These are phyloP conservation scores for Bufo gargarizans DNA, from an alignment of 2,113 vertebrate genomes.

Conservation along the genomic window DNA sequence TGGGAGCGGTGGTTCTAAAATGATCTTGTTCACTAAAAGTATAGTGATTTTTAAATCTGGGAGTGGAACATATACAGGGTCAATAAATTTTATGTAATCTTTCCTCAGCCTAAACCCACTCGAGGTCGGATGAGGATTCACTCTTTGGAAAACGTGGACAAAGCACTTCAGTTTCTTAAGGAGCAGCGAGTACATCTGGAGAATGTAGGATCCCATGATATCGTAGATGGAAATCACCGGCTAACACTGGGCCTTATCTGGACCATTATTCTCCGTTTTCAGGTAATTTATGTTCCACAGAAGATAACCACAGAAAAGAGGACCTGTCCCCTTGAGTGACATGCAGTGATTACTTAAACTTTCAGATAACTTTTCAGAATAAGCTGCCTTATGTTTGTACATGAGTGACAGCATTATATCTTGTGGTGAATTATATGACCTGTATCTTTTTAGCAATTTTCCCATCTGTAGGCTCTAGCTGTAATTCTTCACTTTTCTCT, in stretches of 20 bases:
- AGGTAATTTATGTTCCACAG: constrained; percentile 74
- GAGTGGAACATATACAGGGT: background rate
- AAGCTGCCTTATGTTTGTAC: too few relatives aligned
- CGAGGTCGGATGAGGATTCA: constrained; percentile 96
- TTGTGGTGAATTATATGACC: too few relatives aligned
- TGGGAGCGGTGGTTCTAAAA: too few relatives aligned
- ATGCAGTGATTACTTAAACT: too few relatives aligned
- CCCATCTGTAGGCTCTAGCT: too few relatives aligned
- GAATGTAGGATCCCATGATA: constrained; percentile 95
- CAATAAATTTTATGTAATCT: background rate
- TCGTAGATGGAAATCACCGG: constrained; percentile 92
- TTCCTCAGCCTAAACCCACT: constrained; percentile 83
- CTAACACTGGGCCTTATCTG: constrained; percentile 92
- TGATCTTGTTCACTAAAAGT: too few relatives aligned
- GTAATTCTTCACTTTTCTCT: too few relatives aligned
- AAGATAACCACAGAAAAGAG: background rate
- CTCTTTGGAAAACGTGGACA: constrained; percentile 94
- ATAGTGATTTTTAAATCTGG: background rate
- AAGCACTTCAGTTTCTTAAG: constrained; percentile 94
- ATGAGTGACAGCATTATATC: too few relatives aligned
- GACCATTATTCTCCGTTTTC: constrained; percentile 96
- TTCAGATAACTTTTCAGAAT: too few relatives aligned
- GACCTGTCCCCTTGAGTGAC: too few relatives aligned
- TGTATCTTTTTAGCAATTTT: too few relatives aligned
- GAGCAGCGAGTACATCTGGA: constrained; percentile 94